These are phyloP conservation scores for Teleogryllus occipitalis DNA, from an alignment of 1,140 invertebrate genomes.

Conservation along the genomic window DNA sequence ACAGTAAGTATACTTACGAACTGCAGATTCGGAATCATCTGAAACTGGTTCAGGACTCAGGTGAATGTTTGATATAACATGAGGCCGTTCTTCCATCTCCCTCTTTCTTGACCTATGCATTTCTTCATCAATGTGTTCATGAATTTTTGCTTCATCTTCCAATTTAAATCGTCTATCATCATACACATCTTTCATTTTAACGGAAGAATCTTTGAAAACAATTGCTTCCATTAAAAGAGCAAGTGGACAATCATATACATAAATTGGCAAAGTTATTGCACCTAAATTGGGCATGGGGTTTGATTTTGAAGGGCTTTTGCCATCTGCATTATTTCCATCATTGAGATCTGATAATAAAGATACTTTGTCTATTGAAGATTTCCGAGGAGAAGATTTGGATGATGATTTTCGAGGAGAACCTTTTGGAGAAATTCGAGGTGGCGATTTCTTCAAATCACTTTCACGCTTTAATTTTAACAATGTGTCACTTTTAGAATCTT, in stretches of 20 bases:
- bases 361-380: background rate
- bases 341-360: background rate
- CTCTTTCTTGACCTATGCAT: background rate
- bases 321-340: background rate
- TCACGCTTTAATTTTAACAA: background rate
- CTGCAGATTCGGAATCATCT: constrained; percentile 37
- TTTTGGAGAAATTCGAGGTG: background rate
- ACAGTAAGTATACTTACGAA: background rate
- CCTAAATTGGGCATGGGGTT: constrained; percentile 22
- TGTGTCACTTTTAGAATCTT: background rate
- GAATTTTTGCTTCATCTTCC: background rate
- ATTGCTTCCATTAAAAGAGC: constrained; percentile 48
- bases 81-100: background rate
- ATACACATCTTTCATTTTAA: constrained; percentile 28
- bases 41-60: constrained; percentile 38
- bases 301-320: background rate
- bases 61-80: background rate
- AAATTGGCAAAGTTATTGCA: constrained; percentile 49
- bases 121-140: background rate
- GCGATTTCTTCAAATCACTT: background rate
- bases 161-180: constrained; percentile 44
- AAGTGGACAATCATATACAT: constrained; percentile 60
- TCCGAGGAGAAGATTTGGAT: background rate
- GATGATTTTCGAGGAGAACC: background rate
- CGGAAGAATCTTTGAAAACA: constrained; percentile 36